Base-by-base conservation (phyloP, 2,888 invertebrate species). In the Selenia dentaria region DNA sequence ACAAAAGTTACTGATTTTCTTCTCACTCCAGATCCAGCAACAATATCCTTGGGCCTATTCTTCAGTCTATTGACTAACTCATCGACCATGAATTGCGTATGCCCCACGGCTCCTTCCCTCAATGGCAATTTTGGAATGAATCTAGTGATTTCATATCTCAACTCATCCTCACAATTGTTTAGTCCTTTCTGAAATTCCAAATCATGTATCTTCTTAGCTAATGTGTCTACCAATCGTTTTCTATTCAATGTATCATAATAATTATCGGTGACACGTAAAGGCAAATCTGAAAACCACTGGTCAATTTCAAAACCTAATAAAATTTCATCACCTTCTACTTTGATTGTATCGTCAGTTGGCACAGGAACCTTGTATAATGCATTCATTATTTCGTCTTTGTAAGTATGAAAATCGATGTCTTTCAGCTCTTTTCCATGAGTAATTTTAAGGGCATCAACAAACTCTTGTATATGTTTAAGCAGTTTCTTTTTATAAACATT, bases 221-320 rank as follows among this genome's bases (percentile, higher is more conserved):
- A 59, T n/a, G 54, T 41, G 13, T 83, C 74, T 55, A 69, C 67
- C 16, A 70, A 49, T 34, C 61, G 65, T 18, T 56, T 67, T 38
- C 62, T 71, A 29, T 69, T 62, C 13, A 71, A 35, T 12, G 57
- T 53, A 13, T 70, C 64, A n/a, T 42, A 20, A 2, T 46, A n/a
- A 10, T 64, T 51, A 11, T 66, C 41, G 16, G 63, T 59, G 47
- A 54, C 40, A 9, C 61, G 14, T 10, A 77, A 20, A 1, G 82
- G 79, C 24, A 86, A 54, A 36, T 79, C 76, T n/a, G 57, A 51
- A 50, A 76, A 68, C 86, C 86, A 87, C 16, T 78, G 67, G 13
- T 80, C 79, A 1, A 87, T 64, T 60, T 85, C 86, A 0, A 68
- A 41, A 3, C 67, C 69, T 10, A 86, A 41, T 10, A 79, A 45